Evolutionary conservation across 2,113 vertebrate genomes (phyloP).

Genomic region (Perca fluviatilis): DNA sequence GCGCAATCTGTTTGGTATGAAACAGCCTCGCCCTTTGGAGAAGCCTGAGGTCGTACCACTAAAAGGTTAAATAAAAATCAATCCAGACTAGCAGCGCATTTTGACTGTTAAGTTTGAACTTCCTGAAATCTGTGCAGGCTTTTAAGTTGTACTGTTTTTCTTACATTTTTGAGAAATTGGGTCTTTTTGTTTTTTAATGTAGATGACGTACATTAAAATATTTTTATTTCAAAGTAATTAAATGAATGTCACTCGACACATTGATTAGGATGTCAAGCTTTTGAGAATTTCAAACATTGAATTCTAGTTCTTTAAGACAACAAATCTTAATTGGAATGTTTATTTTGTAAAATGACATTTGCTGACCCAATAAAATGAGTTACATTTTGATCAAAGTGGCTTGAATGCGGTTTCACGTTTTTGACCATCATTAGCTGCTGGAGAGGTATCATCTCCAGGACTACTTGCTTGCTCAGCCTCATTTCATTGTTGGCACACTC

Average conservation of each 20-base stretch:
- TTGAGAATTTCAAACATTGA: not conserved
- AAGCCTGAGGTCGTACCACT: not conserved
- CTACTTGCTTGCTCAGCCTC: constrained; percentile 11
- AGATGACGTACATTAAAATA: constrained; percentile 50
- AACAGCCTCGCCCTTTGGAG: not conserved
- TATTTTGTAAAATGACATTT: constrained; percentile 22
- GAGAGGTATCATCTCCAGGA: not conserved
- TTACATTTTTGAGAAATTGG: constrained; percentile 42
- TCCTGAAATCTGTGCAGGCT: not conserved
- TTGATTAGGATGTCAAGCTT: constrained; percentile 16
- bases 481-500: constrained; percentile 12
- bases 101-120: constrained; percentile 15
- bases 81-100: not conserved
- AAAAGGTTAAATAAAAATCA: constrained; percentile 32
- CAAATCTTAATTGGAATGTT: constrained; percentile 4
- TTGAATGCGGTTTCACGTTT: not conserved
- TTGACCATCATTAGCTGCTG: constrained; percentile 25
- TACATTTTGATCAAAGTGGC: constrained; percentile 29
- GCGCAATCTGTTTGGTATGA: constrained; percentile 78
- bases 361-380: constrained; percentile 75
- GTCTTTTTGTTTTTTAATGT: constrained; percentile 61
- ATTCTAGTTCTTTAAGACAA: not conserved
- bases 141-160: not conserved
- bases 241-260: constrained; percentile 14
- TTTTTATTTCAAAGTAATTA: constrained; percentile 20